A percentile compares a stretch with the other conserved stretches of the same genome.
phyloP scores from a whole-genome alignment of 2,113 vertebrate species.

The Aramus guarauna region DNA sequence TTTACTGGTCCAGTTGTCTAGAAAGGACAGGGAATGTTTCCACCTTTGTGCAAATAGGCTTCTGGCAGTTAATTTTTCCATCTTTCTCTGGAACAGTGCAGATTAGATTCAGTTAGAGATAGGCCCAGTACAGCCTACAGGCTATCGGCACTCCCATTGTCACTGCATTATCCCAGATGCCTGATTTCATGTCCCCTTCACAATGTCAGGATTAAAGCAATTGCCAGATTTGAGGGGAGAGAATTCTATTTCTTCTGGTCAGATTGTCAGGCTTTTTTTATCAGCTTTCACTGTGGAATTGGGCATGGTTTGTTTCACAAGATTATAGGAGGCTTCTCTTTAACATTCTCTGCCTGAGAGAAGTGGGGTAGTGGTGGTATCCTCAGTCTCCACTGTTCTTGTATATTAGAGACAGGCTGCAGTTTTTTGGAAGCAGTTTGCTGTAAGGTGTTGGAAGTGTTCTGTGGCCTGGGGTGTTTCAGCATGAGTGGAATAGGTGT shows the following conservation, averaged over 20 bases:
- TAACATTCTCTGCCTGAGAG: not conserved
- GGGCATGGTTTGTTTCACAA: not conserved
- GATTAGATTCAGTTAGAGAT: conserved; percentile 39
- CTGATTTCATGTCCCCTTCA: not conserved
- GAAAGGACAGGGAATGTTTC: not conserved
- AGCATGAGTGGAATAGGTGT: not conserved
- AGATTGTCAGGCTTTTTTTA: not conserved
- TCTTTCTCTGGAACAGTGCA: conserved; percentile 12
- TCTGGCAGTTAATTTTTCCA: conserved; percentile 28
- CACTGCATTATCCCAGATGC: not conserved
- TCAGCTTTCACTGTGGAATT: not conserved
- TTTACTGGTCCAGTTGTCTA: not conserved
- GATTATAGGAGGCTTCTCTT: not conserved
- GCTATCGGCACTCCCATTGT: not conserved
- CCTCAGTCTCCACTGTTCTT: not conserved
- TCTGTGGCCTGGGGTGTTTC: not conserved
- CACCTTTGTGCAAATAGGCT: not conserved
- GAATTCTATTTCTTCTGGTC: conserved; percentile 20
- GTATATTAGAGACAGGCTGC: not conserved
- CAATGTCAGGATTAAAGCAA: conserved; percentile 18
- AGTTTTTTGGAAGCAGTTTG: not conserved
- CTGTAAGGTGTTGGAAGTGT: not conserved
- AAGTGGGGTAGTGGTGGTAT: not conserved
- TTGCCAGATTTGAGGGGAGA: not conserved
- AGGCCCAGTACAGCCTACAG: not conserved